Percentiles rank a stretch among this genome's conserved stretches.
Conservation (phyloP, 2,113 vertebrate genomes). For the Xiphophorus hellerii region DNA sequence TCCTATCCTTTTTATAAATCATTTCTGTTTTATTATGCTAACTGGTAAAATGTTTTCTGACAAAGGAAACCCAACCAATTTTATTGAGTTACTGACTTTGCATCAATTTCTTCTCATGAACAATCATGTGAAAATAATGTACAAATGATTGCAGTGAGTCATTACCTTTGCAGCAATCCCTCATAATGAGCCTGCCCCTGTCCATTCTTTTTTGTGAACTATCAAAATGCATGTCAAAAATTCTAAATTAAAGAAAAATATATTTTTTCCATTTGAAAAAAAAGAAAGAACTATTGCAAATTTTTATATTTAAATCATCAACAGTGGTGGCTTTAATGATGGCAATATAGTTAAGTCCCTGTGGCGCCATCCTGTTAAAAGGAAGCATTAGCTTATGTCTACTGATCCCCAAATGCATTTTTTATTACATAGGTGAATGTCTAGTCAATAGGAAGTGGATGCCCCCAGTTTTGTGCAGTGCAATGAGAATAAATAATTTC, state of each 20-base stretch:
- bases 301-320: neutral
- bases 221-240: neutral
- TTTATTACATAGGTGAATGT: no score
- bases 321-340: neutral
- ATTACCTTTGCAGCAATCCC: neutral
- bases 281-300: neutral
- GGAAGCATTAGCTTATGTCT: no score
- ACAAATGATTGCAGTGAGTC: neutral
- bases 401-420: no score
- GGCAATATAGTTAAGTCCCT: no score
- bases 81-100: neutral
- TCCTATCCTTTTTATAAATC: neutral
- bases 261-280: neutral
- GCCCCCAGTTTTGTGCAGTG: neutral
- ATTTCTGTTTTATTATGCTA: neutral
- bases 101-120: neutral
- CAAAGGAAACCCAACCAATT: neutral
- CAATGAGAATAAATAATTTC: neutral
- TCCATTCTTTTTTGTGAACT: neutral
- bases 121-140: neutral
- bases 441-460: no score
- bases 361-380: no score
- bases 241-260: neutral
- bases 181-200: neutral
- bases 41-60: neutral